Evolutionary conservation across 2,888 invertebrate genomes (phyloP), one percentile per base, ranked within the genome.

Genomic region (Oxytorus armatus): DNA sequence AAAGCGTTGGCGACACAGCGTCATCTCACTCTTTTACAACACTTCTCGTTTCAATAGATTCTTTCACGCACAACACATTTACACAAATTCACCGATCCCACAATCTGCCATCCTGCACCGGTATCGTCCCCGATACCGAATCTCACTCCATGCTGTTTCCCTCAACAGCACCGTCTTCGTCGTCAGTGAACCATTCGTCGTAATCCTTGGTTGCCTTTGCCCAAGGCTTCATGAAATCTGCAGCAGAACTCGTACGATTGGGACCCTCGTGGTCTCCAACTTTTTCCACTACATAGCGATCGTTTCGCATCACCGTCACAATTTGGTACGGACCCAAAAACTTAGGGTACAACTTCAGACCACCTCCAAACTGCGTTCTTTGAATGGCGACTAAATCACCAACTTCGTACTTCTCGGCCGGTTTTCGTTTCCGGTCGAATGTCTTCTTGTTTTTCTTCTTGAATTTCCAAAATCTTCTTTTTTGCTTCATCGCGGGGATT

Each of bases 341-440:
- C 4, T 29, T 42, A 7, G 57, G 4, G 16, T 63, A 39, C 0
- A 65, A 42, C 73, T 92, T 91, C 5, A 88, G 57, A 0, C 88
- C 89, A 18, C 83, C 79, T 3, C 89, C 89, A 77, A 88, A 89
- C 69, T 90, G 89, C 1, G 89, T 89, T 29, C 88, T 75, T 76
- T 89, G 86, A 11, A 90, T 90, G 3, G 88, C 89, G 1, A 90
- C 88, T 33, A 86, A 16, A 47, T 86, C 83, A 21, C 74, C 82
- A 11, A 73, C 61, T 42, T 78, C 29, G 79, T 85, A 86, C 70
- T 70, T 72, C 8, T 25, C 61, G 1, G 79, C 70, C 1, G 21
- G 51, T 59, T 77, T 79, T 16, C 76, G 23, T 53, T 5, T 3
- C 5, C 5, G 3, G 29, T 29, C 5, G 29, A 4, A 29, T 4